A percentile compares a stretch with the other conserved stretches of the same genome.
Evolutionary conservation across 2,113 vertebrate genomes (phyloP).

Genomic region (Agelaius tricolor): DNA sequence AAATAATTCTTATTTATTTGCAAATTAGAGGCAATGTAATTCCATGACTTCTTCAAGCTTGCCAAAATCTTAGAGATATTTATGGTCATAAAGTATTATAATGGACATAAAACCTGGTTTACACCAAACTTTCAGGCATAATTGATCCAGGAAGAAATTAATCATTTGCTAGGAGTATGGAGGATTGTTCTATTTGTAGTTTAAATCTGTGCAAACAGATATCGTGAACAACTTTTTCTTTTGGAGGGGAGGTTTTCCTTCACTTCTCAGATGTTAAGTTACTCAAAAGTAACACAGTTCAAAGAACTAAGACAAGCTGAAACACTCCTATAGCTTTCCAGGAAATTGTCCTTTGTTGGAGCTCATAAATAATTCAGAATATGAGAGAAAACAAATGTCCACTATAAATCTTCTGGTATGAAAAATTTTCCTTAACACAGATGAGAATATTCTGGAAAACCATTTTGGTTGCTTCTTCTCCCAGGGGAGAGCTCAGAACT

Average conservation of each 20-base stretch:
- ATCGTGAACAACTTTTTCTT: neutral
- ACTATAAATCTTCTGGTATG: neutral
- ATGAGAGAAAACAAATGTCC: neutral
- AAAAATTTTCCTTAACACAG: neutral
- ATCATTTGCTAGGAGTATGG: neutral
- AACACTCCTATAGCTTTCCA: constrained; percentile 1
- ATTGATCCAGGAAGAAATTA: neutral
- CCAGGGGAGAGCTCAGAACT: neutral
- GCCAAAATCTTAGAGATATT: neutral
- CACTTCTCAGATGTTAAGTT: neutral
- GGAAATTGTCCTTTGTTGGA: neutral
- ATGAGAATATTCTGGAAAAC: neutral
- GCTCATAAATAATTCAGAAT: neutral
- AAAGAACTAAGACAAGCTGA: neutral
- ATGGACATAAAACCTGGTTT: neutral
- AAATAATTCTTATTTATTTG: neutral
- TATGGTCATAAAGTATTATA: neutral
- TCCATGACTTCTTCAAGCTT: neutral
- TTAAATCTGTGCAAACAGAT: neutral
- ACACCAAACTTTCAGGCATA: neutral
- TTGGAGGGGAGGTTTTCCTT: neutral
- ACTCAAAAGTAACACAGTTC: neutral
- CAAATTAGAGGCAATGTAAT: neutral
- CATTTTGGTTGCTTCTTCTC: neutral
- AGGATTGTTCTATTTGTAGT: neutral